phyloP scores from a whole-genome alignment of 30 jellyfish, hydroid and myxozoan species.

The Rhopilema esculentum region DNA sequence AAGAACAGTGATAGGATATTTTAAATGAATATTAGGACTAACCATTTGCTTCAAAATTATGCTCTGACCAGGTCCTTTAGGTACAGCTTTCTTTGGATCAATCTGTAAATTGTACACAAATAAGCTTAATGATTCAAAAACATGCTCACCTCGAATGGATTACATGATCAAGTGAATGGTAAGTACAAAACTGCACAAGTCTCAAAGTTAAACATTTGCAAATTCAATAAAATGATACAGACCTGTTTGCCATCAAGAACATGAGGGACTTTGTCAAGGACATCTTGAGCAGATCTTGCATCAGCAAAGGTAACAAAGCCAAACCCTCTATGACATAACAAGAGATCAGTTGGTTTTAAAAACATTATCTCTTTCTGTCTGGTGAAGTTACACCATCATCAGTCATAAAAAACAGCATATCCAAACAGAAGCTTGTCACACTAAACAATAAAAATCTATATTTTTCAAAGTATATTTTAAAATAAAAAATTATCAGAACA shows the following conservation, averaged over 20 bases:
- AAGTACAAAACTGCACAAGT: too few relatives aligned
- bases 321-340: slow-evolving; percentile 79
- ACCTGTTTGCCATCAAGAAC: slow-evolving; percentile 90
- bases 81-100: slow-evolving; percentile 97
- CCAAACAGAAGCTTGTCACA: too few relatives aligned
- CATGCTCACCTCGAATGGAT: background rate
- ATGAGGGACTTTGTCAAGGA: slow-evolving; percentile 69
- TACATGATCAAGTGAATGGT: too few relatives aligned
- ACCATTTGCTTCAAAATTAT: slow-evolving; percentile 85
- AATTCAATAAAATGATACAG: background rate
- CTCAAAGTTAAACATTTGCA: too few relatives aligned
- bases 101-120: slow-evolving; percentile 30
- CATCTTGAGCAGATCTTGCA: slow-evolving; percentile 80
- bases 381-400: too few relatives aligned
- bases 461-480: too few relatives aligned
- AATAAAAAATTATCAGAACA: too few relatives aligned
- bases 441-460: too few relatives aligned
- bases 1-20: too few relatives aligned
- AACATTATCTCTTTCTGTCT: background rate
- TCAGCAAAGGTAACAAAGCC: slow-evolving; percentile 95
- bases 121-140: background rate
- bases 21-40: background rate
- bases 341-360: background rate
- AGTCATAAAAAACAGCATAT: too few relatives aligned
- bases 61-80: slow-evolving; percentile 96